These are phyloP conservation scores for Lutjanus erythropterus DNA, from an alignment of 2,113 vertebrate genomes.

Conservation along the genomic window DNA sequence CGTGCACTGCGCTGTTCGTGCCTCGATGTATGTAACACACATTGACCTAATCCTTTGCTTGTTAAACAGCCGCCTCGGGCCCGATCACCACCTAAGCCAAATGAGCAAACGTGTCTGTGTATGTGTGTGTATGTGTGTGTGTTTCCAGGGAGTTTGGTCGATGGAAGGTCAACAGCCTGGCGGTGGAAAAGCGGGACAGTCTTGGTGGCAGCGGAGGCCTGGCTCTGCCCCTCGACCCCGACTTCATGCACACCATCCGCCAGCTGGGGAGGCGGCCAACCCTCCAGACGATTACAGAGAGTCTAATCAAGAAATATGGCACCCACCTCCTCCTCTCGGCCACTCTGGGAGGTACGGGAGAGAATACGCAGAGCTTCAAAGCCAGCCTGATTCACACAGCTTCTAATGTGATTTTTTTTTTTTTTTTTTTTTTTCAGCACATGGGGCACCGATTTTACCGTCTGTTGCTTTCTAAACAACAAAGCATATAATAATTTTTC, in stretches of 20 bases:
- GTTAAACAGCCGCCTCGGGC: constrained; percentile 36
- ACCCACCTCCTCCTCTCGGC: constrained; percentile 86
- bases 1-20: not conserved
- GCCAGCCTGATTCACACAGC: constrained; percentile 27
- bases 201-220: constrained; percentile 71
- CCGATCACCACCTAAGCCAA: constrained; percentile 2
- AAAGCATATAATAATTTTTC: constrained; percentile 61
- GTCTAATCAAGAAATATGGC: constrained; percentile 88
- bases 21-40: not conserved
- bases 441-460: constrained; percentile 40
- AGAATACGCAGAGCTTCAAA: constrained; percentile 57
- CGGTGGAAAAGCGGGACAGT: constrained; percentile 81
- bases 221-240: constrained; percentile 84
- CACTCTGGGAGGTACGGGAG: constrained; percentile 86
- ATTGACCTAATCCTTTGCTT: constrained; percentile 1
- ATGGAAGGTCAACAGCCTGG: constrained; percentile 90
- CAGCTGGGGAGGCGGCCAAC: constrained; percentile 86
- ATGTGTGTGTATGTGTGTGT: constrained; percentile 28
- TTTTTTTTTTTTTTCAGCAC: constrained; percentile 30
- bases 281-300: constrained; percentile 85
- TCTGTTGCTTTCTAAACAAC: constrained; percentile 62
- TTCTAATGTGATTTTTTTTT: constrained; percentile 46
- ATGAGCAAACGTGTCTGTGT: constrained; percentile 31
- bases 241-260: constrained; percentile 85
- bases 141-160: constrained; percentile 87